A percentile compares a stretch with the other conserved stretches of the same genome.
phyloP scores from a whole-genome alignment of 2,113 vertebrate species.

The Antechinus stuartii region DNA sequence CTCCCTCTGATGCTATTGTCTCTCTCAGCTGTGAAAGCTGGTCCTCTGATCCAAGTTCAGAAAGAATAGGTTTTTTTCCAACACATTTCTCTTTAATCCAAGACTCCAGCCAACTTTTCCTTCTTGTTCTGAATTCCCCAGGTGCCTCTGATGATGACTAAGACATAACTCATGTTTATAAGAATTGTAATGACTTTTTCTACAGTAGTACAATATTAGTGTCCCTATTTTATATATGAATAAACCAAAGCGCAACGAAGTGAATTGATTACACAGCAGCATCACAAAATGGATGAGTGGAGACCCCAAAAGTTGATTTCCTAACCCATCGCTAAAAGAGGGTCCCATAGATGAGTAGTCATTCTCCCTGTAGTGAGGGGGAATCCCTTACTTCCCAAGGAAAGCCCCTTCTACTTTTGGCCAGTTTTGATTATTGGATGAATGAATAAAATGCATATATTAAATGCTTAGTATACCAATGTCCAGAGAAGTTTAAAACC shows the following conservation, averaged over 20 bases:
- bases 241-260: neutral
- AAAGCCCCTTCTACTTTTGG: neutral
- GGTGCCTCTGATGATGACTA: neutral
- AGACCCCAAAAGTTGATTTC: neutral
- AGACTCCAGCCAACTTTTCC: fast-evolving
- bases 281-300: neutral
- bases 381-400: neutral
- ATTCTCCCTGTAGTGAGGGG: neutral
- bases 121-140: neutral
- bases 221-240: neutral
- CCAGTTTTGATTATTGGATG: neutral
- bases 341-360: neutral
- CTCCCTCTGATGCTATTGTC: neutral
- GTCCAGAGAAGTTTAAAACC: neutral
- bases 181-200: neutral
- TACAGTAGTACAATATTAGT: neutral
- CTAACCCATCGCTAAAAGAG: neutral
- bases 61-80: neutral
- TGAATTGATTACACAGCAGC: neutral
- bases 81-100: neutral
- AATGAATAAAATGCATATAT: neutral
- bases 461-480: neutral
- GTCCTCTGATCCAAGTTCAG: neutral
- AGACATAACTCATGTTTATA: neutral
- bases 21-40: conserved; percentile 38